phyloP scores from a whole-genome alignment of 1,140 invertebrate genomes.

The Stenopsyche tienmushanensis region DNA sequence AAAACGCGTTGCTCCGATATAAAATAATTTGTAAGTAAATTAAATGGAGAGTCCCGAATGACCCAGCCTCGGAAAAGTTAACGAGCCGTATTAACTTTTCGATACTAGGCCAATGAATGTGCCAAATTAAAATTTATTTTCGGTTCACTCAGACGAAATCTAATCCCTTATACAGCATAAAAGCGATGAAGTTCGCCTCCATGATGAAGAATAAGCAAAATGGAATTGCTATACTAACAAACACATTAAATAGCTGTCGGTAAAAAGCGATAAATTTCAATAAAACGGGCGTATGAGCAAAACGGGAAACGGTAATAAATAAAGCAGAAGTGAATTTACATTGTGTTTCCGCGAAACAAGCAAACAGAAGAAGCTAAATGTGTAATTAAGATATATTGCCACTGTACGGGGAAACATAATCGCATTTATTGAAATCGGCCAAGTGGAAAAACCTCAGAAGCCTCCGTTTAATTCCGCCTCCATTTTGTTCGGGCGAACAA shows the following conservation, averaged over 20 bases:
- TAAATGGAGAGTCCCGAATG: no score
- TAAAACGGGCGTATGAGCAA: slow-evolving; percentile 9
- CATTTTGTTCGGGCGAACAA: no score
- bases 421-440: slow-evolving; percentile 21
- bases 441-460: slow-evolving; percentile 1
- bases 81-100: no score
- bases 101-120: no score
- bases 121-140: no score
- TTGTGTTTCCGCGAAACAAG: slow-evolving; percentile 4
- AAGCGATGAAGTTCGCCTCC: not conserved
- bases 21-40: no score
- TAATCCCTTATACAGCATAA: no score
- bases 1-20: no score
- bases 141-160: no score
- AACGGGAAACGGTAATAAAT: slow-evolving; percentile 18
- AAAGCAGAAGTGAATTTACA: slow-evolving; percentile 9
- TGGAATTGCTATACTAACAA: no score
- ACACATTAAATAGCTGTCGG: slow-evolving; percentile 18
- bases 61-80: no score
- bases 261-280: slow-evolving; percentile 26
- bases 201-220: not conserved
- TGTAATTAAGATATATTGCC: slow-evolving; percentile 25
- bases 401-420: slow-evolving; percentile 6
- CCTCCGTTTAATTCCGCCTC: not conserved
- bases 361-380: slow-evolving; percentile 18